Percentiles rank a stretch among this genome's conserved stretches.
phyloP scores from a whole-genome alignment of 2,888 invertebrate species.

The Sinotaia quadrata region DNA sequence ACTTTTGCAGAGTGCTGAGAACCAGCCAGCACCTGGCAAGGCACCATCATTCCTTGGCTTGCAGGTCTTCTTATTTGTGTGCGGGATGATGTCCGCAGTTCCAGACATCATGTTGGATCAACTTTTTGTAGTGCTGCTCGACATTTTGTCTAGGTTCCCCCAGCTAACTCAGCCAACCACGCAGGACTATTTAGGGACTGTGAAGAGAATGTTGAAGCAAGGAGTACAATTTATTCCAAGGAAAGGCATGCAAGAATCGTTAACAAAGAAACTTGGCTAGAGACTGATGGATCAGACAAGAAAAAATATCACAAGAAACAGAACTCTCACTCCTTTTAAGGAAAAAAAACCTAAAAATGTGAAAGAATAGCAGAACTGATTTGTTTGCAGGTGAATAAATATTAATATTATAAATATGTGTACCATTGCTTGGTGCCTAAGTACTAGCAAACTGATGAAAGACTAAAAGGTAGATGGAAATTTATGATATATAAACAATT shows the following conservation, averaged over 20 bases:
- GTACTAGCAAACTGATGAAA: too few species aligned
- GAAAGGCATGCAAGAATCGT: neutral
- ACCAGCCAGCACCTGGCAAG: neutral
- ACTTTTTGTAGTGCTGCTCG: slow-evolving; percentile 20
- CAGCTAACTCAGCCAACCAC: neutral
- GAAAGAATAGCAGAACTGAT: too few species aligned
- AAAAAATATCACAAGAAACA: too few species aligned
- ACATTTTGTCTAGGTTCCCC: neutral
- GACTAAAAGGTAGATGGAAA: too few species aligned
- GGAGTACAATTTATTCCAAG: neutral
- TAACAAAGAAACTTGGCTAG: neutral
- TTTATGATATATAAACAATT: too few species aligned
- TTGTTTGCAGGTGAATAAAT: too few species aligned
- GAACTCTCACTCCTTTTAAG: too few species aligned
- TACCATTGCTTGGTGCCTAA: too few species aligned
- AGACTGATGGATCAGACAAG: too few species aligned
- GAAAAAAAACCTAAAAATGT: too few species aligned
- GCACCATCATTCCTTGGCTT: neutral
- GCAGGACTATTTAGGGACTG: neutral
- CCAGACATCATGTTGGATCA: neutral
- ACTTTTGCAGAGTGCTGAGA: neutral
- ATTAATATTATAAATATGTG: too few species aligned
- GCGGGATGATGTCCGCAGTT: slow-evolving; percentile 2
- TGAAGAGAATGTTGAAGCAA: neutral
- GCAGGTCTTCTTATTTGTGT: slow-evolving; percentile 10